These are phyloP conservation scores for Camelus dromedarius DNA, from an alignment of 2,113 vertebrate genomes.

Conservation along the genomic window DNA sequence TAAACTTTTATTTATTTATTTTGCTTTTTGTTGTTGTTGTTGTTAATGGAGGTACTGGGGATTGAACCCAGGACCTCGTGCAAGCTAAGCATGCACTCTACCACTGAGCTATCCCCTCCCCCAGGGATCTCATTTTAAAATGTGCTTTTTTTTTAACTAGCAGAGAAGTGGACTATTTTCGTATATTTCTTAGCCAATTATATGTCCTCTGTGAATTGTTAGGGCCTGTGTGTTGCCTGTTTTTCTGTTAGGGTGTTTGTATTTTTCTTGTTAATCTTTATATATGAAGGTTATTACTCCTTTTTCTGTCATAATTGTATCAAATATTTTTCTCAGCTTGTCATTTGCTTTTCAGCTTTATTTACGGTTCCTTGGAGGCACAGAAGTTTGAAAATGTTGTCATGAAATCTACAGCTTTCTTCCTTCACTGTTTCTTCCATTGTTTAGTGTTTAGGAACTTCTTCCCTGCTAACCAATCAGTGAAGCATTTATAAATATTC, in stretches of 20 bases:
- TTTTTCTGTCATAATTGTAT: background rate
- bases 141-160: background rate
- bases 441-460: background rate
- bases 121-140: background rate
- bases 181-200: background rate
- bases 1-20: no score
- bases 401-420: background rate
- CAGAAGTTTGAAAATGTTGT: background rate
- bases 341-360: conserved; percentile 13
- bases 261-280: conserved; percentile 18
- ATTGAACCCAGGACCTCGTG: no score
- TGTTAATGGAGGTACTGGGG: no score
- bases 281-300: conserved; percentile 22
- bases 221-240: background rate
- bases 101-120: no score
- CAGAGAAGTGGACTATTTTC: background rate
- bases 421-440: background rate
- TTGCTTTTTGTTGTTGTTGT: no score
- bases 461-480: background rate
- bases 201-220: background rate
- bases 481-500: background rate
- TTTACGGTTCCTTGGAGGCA: background rate
- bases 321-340: conserved; percentile 32
- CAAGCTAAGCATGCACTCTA: no score
- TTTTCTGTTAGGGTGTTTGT: background rate